These are phyloP conservation scores for Planococcus citri DNA, from an alignment of 1,140 invertebrate species.

Conservation along the genomic window DNA sequence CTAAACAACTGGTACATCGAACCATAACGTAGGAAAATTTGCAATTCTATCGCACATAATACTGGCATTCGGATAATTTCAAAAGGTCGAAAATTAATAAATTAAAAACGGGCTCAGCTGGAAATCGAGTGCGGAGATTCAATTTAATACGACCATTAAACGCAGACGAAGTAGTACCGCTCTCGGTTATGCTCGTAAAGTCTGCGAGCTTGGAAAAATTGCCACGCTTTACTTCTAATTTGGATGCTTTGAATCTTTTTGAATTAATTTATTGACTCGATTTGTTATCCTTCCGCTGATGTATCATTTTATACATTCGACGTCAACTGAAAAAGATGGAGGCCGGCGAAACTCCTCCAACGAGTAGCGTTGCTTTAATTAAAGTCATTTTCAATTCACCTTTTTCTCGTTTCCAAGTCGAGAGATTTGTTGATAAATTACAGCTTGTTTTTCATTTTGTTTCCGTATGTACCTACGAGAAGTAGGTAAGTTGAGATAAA, in stretches of 20 bases:
- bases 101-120: conserved; percentile 1
- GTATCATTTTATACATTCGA: neutral
- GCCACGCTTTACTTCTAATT: neutral
- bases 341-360: too few species aligned
- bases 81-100: neutral
- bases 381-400: neutral
- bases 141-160: conserved; percentile 2
- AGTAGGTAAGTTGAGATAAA: neutral
- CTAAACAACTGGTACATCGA: too few species aligned
- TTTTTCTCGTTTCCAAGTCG: neutral
- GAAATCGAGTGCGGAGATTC: neutral
- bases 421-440: neutral
- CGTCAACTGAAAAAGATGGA: neutral
- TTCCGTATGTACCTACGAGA: too few species aligned
- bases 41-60: neutral
- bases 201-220: neutral
- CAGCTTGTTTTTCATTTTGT: neutral
- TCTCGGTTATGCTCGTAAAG: neutral
- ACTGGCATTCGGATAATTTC: neutral
- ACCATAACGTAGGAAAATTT: too few species aligned
- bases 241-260: neutral
- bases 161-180: neutral
- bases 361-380: neutral
- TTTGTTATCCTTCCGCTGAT: neutral
- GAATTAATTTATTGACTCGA: conserved; percentile 3